Conservation (phyloP, 2,113 vertebrate species). For the Phalacrocorax aristotelis region DNA sequence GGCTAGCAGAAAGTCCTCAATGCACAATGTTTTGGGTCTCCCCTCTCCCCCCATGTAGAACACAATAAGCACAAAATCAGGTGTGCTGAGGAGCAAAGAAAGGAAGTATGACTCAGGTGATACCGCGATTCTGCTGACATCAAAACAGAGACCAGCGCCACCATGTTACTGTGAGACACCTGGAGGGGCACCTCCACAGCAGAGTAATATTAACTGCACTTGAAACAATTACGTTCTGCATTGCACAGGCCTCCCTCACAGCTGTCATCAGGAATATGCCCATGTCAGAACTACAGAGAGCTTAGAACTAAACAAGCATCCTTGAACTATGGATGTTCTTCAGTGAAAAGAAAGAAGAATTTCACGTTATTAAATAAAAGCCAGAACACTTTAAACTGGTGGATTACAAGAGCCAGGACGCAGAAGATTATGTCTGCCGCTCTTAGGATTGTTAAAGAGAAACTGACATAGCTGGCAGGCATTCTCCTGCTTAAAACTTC, state of each 20-base stretch:
- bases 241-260: neutral
- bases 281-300: neutral
- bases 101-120: neutral
- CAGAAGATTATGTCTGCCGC: neutral
- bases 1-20: neutral
- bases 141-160: neutral
- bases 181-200: neutral
- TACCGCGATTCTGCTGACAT: neutral
- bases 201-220: neutral
- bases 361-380: neutral
- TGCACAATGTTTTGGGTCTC: neutral
- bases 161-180: neutral
- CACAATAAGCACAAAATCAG: neutral
- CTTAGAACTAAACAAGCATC: neutral
- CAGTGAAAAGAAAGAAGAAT: neutral
- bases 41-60: neutral
- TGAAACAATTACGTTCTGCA: neutral
- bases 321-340: neutral
- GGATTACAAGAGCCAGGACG: neutral
- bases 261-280: neutral
- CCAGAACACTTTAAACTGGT: neutral
- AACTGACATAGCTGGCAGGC: neutral
- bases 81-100: neutral
- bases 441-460: neutral
- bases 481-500: neutral